Percentiles rank a stretch among this genome's conserved stretches.
phyloP scores from a whole-genome alignment of 2,113 vertebrate genomes.

The Choloepus hoffmanni region DNA sequence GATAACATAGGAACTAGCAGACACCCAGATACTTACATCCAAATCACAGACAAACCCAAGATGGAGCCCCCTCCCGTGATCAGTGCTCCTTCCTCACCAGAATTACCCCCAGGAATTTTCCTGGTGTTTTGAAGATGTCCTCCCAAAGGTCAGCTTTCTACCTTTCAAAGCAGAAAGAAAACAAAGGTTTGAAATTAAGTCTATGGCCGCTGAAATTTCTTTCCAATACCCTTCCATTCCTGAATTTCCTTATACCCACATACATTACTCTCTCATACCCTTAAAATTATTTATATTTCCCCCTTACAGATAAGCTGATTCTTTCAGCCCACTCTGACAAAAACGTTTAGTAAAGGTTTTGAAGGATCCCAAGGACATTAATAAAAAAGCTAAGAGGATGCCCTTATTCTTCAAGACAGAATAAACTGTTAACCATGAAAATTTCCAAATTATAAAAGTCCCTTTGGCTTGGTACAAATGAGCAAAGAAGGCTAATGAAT shows the following conservation, averaged over 20 bases:
- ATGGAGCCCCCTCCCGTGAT: conserved; percentile 86
- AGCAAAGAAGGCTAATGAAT: not conserved
- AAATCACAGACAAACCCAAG: conserved; percentile 85
- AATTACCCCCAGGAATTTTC: conserved; percentile 88
- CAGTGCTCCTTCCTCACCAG: conserved; percentile 86
- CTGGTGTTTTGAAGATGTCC: conserved; percentile 85
- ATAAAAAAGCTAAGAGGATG: not conserved
- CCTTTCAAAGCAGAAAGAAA: conserved; percentile 85
- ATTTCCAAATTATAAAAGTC: not conserved
- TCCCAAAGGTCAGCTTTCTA: conserved; percentile 86
- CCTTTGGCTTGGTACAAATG: not conserved
- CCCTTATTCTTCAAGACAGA: not conserved
- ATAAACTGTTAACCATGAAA: not conserved
- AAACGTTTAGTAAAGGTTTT: not conserved
- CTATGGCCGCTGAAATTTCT: not conserved
- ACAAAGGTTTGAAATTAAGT: not conserved
- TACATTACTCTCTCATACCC: not conserved
- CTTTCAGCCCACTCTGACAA: not conserved
- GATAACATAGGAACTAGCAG: conserved; percentile 87
- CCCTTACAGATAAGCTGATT: not conserved
- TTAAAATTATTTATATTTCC: not conserved
- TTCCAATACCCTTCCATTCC: not conserved
- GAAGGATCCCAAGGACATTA: not conserved
- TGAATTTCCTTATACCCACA: not conserved
- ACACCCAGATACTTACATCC: conserved; percentile 86